Evolutionary conservation across 2,797 vertebrate species (phyloP), one percentile per base, ranked within the genome.

Genomic region (Lacerta agilis): DNA sequence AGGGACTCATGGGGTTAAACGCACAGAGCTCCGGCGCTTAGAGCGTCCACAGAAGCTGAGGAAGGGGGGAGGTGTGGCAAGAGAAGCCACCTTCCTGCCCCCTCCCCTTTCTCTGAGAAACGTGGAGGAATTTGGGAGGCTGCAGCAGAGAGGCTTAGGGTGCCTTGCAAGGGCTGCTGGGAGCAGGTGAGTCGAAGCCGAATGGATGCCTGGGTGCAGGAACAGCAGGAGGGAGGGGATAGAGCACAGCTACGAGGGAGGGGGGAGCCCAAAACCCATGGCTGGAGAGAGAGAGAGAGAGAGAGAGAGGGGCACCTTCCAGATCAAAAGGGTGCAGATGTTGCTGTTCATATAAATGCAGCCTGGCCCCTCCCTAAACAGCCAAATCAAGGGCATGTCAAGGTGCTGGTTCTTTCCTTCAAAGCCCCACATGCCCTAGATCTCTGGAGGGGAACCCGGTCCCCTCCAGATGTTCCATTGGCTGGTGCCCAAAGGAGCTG

Each of bases 201-300:
- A 38, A 8, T 7, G 23, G n/a, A 23, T 8, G 67, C 11, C 76
- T 78, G 8, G 25, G 3, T 25, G 58, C 20, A 8, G 10, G 49
- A 4, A 3, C 49, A 5, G 61, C 6, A 11, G 10, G 33, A 4
- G 79, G 8, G 33, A 5, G 18, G 33, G 20, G 3, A 2, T 10
- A 6, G 33, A 33, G 1, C 10, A 4, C 0, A 8, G 33, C 5
- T 2, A 9, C 9, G 3, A 8, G 3, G 4, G 7, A 18, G 8
- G 43, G 1, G 4, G 1, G 5, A 2, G 41, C 15, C 23, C 27
- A 38, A 11, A 2, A 29, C 1, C 8, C 33, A 15, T 23, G 55
- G 33, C 55, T 80, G 61, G 5, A 29, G 10, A 9, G 20, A 25
- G 6, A 23, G 20, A 7, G 49, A 49, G 41, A 41, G 38, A 69